Evolutionary conservation across 2,797 vertebrate genomes (phyloP).

Genomic region (Sphaeramia orbicularis): DNA sequence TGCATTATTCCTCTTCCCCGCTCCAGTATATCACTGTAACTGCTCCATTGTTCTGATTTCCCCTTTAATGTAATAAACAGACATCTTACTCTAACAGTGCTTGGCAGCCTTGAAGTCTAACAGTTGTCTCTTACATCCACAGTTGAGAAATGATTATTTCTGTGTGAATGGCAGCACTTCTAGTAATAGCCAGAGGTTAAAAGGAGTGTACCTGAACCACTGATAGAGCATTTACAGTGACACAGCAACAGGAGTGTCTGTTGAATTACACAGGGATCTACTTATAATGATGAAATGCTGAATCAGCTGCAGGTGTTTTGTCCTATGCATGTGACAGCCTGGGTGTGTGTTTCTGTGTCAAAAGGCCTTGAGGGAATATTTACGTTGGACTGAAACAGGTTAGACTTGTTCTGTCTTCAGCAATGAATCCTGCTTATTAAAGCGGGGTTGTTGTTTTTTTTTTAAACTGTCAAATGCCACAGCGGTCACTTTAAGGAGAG

Average conservation of each 20-base stretch:
- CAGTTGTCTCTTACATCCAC: not conserved
- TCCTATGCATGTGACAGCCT: not conserved
- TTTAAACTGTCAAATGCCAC: too few species aligned
- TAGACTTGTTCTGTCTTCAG: conserved; percentile 20
- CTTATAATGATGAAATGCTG: not conserved
- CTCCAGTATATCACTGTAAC: not conserved
- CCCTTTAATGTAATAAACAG: not conserved
- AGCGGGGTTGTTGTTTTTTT: too few species aligned
- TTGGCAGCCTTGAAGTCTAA: not conserved
- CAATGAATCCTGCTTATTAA: too few species aligned
- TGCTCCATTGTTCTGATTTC: not conserved
- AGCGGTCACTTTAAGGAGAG: too few species aligned
- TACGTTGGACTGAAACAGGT: conserved; percentile 23
- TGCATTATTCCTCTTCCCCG: not conserved
- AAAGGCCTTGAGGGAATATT: not conserved
- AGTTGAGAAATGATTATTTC: not conserved
- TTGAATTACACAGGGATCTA: not conserved
- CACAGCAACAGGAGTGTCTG: not conserved
- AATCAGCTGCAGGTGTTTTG: not conserved
- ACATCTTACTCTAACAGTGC: not conserved
- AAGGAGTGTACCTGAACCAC: not conserved
- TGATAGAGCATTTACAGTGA: not conserved
- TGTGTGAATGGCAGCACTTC: not conserved
- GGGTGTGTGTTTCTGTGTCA: conserved; percentile 17
- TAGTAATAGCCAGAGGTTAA: not conserved